Base-by-base conservation (phyloP, 1,140 invertebrate genomes). In the Batillaria attramentaria region DNA sequence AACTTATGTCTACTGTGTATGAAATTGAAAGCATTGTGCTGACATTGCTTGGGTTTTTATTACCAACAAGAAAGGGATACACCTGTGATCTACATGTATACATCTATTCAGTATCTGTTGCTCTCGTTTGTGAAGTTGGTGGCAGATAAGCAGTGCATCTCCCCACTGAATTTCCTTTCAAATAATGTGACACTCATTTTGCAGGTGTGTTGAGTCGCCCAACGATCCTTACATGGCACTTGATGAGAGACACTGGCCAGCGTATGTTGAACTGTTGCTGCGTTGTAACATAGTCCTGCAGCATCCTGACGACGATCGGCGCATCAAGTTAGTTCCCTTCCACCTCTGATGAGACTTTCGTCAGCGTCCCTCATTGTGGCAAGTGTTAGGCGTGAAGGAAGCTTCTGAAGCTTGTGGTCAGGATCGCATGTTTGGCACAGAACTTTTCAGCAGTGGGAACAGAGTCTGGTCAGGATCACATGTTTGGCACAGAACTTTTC, bases 261-360 rank as follows among this genome's bases (percentile, higher is more conserved):
- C 85, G 2, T 85, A 86, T 62, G 66, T 86, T 35, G 85, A 86
- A 72, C 80, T 86, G 10, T 76, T 86, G 54, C 46, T 85, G 28
- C 80, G 82, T 33, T 84, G 78, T 78, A 79, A 83, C 37, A 84
- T 86, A 65, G 80, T 80, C 35, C 41, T 84, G n/a, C 70, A 82
- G 43, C 85, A 86, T 60, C 81, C 82, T 72, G 84, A 86, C 68
- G 73, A 83, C 74, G 79, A 81, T 13, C 66, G 69, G 16, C 79
- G 74, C 39, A 84, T 86, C 43, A 86, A 85, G 79, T 77, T 86
- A 24, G 77, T 82, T 20, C 84, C 85, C 3, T 85, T 84, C 76
- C 82, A 86, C 65, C 73, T 85, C 10, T 46, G 28, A 75, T 43
- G 4, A 4, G 73, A 5, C 16, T 69, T 69, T 69, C 57, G 33